These are phyloP conservation scores for Cephalopholis sonnerati DNA, from an alignment of 2,113 vertebrate genomes.

Conservation along the genomic window DNA sequence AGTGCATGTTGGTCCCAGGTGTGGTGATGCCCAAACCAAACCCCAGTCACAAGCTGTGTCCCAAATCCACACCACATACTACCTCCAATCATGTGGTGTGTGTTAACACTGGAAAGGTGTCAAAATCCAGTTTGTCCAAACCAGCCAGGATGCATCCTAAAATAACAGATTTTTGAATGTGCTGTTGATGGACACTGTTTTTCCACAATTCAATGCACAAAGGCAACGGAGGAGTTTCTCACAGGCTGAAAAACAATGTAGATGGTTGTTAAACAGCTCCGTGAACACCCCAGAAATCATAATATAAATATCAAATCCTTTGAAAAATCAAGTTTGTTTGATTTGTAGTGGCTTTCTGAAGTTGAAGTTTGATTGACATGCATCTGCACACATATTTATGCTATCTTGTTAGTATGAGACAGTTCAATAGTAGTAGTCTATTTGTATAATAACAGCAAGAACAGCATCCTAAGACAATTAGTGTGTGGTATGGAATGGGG, in stretches of 20 bases:
- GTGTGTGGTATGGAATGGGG: not conserved
- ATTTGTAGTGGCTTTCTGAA: not conserved
- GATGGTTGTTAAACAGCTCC: not conserved
- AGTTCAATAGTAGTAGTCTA: not conserved
- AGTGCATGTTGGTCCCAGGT: not conserved
- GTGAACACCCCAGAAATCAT: not conserved
- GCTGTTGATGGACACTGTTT: not conserved
- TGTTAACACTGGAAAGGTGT: not conserved
- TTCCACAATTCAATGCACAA: not conserved
- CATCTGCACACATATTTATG: not conserved
- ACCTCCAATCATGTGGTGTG: not conserved
- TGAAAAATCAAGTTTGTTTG: not conserved
- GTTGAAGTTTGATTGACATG: not conserved
- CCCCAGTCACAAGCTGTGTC: constrained; percentile 6
- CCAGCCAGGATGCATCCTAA: not conserved
- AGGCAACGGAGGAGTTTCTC: not conserved
- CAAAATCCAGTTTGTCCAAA: not conserved
- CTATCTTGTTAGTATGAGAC: not conserved
- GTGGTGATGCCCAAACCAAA: constrained; percentile 20
- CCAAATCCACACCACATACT: not conserved
- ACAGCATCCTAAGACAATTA: not conserved
- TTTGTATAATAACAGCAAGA: not conserved
- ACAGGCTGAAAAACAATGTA: not conserved
- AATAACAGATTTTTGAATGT: not conserved
- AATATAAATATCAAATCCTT: not conserved